Percentiles rank a stretch among this genome's conserved stretches.
Evolutionary conservation across 2,888 invertebrate genomes (phyloP).

Genomic region (Drosophila colorata): DNA sequence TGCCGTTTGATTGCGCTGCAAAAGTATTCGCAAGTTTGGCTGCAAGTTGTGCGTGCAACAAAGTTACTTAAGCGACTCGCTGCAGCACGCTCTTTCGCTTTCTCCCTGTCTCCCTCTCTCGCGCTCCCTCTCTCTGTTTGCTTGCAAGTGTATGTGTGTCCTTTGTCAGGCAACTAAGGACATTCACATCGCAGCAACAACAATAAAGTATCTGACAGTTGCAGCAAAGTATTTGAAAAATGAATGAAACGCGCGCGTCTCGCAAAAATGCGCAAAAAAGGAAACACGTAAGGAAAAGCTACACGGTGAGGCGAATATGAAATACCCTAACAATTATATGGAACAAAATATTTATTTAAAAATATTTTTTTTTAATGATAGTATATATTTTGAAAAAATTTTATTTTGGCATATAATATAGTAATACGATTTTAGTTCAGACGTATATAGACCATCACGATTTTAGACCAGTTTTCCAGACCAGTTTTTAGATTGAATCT

Average conservation of each 20-base stretch:
- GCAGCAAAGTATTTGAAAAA: constrained; percentile 77
- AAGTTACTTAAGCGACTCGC: constrained; percentile 48
- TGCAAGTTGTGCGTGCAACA: constrained; percentile 67
- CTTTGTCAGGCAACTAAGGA: constrained; percentile 76
- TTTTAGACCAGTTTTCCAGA: no score
- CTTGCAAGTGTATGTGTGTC: constrained; percentile 56
- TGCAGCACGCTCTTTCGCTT: neutral
- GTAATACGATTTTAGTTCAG: no score
- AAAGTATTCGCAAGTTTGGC: constrained; percentile 44
- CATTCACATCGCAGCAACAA: constrained; percentile 70
- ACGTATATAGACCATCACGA: no score
- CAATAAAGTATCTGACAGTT: constrained; percentile 71
- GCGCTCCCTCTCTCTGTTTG: neutral
- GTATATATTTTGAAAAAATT: no score
- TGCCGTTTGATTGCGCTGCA: constrained; percentile 59
- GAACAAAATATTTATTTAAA: no score
- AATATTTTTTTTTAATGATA: no score
- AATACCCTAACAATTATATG: no score
- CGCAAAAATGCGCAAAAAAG: constrained; percentile 39
- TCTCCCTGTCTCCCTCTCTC: neutral
- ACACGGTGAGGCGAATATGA: neutral
- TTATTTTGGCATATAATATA: no score
- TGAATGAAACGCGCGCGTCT: constrained; percentile 62
- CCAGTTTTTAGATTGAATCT: no score
- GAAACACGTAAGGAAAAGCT: neutral